Base-by-base conservation (phyloP, 2,888 invertebrate species). In the Exephanes ischioxanthus region DNA sequence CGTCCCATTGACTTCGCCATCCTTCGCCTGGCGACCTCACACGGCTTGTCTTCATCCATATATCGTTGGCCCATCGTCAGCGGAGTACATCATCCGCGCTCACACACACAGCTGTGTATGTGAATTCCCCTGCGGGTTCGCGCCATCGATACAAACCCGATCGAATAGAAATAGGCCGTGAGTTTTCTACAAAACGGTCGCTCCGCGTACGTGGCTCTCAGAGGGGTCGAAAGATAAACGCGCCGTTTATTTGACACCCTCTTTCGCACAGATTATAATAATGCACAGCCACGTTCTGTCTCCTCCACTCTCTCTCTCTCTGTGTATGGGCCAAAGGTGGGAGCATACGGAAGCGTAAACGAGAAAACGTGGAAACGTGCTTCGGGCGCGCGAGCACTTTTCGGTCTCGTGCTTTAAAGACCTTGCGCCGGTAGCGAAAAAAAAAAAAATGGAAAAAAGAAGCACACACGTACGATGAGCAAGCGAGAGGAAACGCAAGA, bases 351-450 rank as follows among this genome's bases (percentile, higher is more conserved):
- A 80, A 79, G 79, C 51, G 79, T 79, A 79, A 82, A 76, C 76
- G 81, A 82, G 76, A 81, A 75, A 79, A 83, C 83, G 78, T 67
- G 83, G 30, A 83, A 83, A 83, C 84, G 84, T 80, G 83, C 75
- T 63, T 41, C 63, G 79, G 53, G 68, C 58, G 83, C 72, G 73
- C 83, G 68, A 78, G 68, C 76, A 63, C 71, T 75, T 80, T 79
- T 84, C 71, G 79, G 71, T 84, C 70, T 75, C 71, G 70, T 16
- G 76, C 76, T 84, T 80, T 76, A 79, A 80, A 80, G 76, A 76
- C 70, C 63, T 26, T 16, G 45, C 51, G 70, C 30, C 53, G 79
- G 37, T 16, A n/a, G 55, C 55, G 14, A 30, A 14, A 67, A 48
- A 66, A 66, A 66, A 1, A 16, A 26, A 41, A 33, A 0, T 33